Evolutionary conservation across 2,888 invertebrate genomes (phyloP), one percentile per base, ranked within the genome.

Genomic region (Nemoura dubitans): DNA sequence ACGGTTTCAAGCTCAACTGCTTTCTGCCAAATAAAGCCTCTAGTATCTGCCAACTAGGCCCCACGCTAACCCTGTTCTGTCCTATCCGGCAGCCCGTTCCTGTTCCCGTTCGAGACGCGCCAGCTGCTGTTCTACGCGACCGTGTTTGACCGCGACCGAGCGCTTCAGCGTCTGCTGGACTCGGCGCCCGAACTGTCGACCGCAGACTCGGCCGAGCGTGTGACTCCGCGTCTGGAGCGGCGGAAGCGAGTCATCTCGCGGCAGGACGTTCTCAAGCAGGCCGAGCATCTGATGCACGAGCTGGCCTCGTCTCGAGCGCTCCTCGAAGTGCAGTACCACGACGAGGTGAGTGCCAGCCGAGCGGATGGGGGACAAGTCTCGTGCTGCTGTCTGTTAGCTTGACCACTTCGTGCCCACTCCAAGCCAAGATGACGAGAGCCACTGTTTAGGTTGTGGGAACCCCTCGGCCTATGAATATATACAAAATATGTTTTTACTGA

Each of bases 91-190:
- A 96, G 97, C 90, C 98, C 99, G 85, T 99, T 99, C 93, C 93
- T 99, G 89, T 97, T 99, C 91, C 98, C 99, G 86, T 99, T 99
- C 92, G 98, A 99, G 92, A 98, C 98, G 83, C 95, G 99, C 26
- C 99, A 99, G 92, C 93, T 99, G 90, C 92, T 99, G 89, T 97
- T 99, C 93, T 99, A 99, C 93, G 98, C 98, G 88, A 98, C 98
- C 86, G 97, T 98, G 88, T 99, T 99, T 92, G 99, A 99, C 93
- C 96, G 99, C 87, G 98, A 98, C 93, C 95, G 99, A 90, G 99
- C 99, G 85, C 93, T 99, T 89, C 98, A 98, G 92, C 95, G 99
- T 87, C 94, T 99, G 89, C 93, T 99, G 90, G 99, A 99, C 91
- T 97, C 97, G 89, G 96, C 97, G 86, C 98, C 98, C 7, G 98